Base-by-base conservation (phyloP, 2,888 invertebrate species). In the Tiliacea aurago region DNA sequence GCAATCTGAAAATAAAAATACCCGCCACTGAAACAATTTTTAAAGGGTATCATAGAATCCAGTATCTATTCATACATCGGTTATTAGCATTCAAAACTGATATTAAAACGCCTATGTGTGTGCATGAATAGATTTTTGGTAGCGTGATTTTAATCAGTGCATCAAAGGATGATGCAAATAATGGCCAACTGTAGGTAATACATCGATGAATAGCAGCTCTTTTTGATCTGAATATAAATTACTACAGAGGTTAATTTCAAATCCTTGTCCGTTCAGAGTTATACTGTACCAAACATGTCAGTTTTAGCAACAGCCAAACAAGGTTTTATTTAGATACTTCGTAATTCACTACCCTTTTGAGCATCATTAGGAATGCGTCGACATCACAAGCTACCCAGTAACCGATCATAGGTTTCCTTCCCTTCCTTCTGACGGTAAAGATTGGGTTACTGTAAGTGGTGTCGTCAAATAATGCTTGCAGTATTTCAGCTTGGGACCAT, bases 141-240 rank as follows among this genome's bases (percentile, higher is more conserved):
- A 15, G 20, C 20, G 47, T 5, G 15, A 47, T 63, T 63, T 64
- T 49, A 49, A 33, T n/a, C 33, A 64, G 49, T 64, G 64, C 41
- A n/a, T n/a, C n/a, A 59, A n/a, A 59, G 9, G 15, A 9, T n/a
- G 0, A 47, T 33, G 15, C 15, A 15, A 47, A 47, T 33, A 47
- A 47, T 45, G 20, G 1, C n/a, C 23, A 18, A 18, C n/a, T 43
- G 23, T 61, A 18, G 10, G 37, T 58, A 20, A 3, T 6, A 4
- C 18, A 58, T 58, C 58, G 33, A 15, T 41, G 41, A 41, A 41
- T 2, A 41, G 33, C 41, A 41, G 33, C 41, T 59, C n/a, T 20
- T 59, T 37, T 37, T 41, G n/a, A n/a, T n/a, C n/a, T 61, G 15
- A 23, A 23, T 61, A n/a, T 2, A n/a, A n/a, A 37, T n/a, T 13